Percentiles rank a stretch among this genome's conserved stretches.
phyloP scores from a whole-genome alignment of 2,888 invertebrate genomes.

The Thelaira solivaga region DNA sequence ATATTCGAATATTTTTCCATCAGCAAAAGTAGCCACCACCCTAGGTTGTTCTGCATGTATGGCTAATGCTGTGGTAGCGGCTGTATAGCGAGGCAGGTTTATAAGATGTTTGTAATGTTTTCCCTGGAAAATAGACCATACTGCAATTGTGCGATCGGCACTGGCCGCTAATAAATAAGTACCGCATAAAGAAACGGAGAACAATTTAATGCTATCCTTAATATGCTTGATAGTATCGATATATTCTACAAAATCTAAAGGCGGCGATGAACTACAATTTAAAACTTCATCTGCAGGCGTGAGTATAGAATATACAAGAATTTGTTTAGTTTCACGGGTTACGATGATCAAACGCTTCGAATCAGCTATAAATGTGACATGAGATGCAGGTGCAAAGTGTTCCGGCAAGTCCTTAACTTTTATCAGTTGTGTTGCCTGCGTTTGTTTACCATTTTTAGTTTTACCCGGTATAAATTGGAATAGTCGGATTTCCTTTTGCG shows the following conservation, averaged over 20 bases:
- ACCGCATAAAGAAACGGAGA: constrained; percentile 79
- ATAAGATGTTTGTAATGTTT: constrained; percentile 78
- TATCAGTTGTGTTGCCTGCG: constrained; percentile 65
- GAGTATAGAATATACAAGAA: constrained; percentile 77
- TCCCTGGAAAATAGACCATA: constrained; percentile 79
- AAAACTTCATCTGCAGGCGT: constrained; percentile 64
- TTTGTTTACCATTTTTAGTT: constrained; percentile 62
- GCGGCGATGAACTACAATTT: constrained; percentile 47
- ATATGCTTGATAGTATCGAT: constrained; percentile 77
- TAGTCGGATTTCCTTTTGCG: constrained; percentile 81
- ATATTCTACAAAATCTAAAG: constrained; percentile 73
- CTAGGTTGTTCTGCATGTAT: constrained; percentile 80
- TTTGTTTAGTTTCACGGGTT: constrained; percentile 72
- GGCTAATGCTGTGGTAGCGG: constrained; percentile 84
- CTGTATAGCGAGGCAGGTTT: constrained; percentile 84
- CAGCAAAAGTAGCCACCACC: constrained; percentile 85
- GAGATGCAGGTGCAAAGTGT: constrained; percentile 73
- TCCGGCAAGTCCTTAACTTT: constrained; percentile 74
- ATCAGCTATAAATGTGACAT: constrained; percentile 76
- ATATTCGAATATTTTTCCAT: constrained; percentile 90
- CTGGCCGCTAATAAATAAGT: constrained; percentile 84
- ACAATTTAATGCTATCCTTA: constrained; percentile 79
- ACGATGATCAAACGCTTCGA: constrained; percentile 77
- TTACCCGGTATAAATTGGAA: constrained; percentile 71
- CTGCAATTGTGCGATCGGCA: constrained; percentile 81